These are phyloP conservation scores for Rhopalosiphum padi DNA, from an alignment of 1,140 invertebrate species.

Conservation along the genomic window DNA sequence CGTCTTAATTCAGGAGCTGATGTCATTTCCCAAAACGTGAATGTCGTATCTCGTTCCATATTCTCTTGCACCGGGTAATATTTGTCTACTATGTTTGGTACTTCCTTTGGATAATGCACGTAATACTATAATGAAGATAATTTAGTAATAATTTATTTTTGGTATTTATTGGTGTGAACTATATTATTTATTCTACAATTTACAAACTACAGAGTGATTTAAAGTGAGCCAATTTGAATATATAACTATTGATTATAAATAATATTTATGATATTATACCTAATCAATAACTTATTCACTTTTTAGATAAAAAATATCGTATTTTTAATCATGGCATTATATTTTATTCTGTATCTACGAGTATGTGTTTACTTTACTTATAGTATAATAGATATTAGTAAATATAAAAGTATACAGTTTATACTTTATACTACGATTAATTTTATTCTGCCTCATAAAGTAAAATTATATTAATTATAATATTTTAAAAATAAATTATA, in stretches of 20 bases:
- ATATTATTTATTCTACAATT: background rate
- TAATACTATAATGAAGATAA: conserved; percentile 65
- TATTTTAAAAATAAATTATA: background rate
- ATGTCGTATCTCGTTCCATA: conserved; percentile 65
- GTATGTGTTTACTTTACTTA: background rate
- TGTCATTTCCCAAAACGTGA: conserved; percentile 66
- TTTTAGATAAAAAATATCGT: background rate
- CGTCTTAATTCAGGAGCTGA: conserved; percentile 63
- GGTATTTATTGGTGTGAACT: background rate
- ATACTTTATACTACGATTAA: background rate
- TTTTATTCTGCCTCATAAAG: background rate
- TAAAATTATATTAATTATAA: background rate
- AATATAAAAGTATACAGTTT: background rate
- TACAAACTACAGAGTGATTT: background rate
- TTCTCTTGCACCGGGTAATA: conserved; percentile 62
- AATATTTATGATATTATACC: too few relatives aligned
- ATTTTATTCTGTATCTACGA: background rate
- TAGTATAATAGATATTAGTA: background rate
- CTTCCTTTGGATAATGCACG: conserved; percentile 68
- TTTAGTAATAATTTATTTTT: background rate
- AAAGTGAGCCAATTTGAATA: background rate
- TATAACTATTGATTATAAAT: too few relatives aligned
- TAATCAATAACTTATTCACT: background rate
- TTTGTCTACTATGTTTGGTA: conserved; percentile 64
- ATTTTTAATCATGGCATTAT: background rate